Evolutionary conservation across 1,140 invertebrate genomes (phyloP).

Genomic region (Trichonephila inaurata): DNA sequence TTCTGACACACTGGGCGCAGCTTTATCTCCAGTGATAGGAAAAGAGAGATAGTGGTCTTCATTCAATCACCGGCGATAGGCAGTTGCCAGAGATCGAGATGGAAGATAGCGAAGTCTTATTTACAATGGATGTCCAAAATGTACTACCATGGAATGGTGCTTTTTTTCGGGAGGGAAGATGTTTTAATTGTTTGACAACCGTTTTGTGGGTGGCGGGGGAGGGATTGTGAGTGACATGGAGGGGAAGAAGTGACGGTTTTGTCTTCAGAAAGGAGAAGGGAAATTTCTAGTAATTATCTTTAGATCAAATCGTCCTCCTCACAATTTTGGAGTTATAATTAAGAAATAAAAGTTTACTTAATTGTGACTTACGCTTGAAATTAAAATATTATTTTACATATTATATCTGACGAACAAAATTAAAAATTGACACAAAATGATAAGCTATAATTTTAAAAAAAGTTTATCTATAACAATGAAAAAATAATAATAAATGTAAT

Average conservation of each 20-base stretch:
- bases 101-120: slow-evolving; percentile 40
- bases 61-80: slow-evolving; percentile 51
- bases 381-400: too few relatives aligned
- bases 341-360: too few relatives aligned
- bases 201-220: not conserved
- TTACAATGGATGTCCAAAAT: slow-evolving; percentile 52
- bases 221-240: not conserved
- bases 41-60: slow-evolving; percentile 31
- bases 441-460: too few relatives aligned
- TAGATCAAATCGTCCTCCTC: too few relatives aligned
- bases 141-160: not conserved
- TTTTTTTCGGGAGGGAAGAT: not conserved
- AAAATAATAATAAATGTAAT: too few relatives aligned
- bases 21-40: not conserved
- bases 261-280: not conserved
- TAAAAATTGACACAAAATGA: too few relatives aligned
- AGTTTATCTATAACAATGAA: too few relatives aligned
- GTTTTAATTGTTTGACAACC: slow-evolving; percentile 54
- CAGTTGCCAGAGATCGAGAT: slow-evolving; percentile 31
- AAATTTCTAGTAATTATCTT: too few relatives aligned
- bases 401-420: too few relatives aligned
- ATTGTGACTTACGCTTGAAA: too few relatives aligned
- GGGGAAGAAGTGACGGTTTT: not conserved
- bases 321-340: too few relatives aligned
- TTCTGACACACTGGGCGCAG: slow-evolving; percentile 33